Conservation (phyloP, 2,113 vertebrate genomes). For the Rhineura floridana region DNA sequence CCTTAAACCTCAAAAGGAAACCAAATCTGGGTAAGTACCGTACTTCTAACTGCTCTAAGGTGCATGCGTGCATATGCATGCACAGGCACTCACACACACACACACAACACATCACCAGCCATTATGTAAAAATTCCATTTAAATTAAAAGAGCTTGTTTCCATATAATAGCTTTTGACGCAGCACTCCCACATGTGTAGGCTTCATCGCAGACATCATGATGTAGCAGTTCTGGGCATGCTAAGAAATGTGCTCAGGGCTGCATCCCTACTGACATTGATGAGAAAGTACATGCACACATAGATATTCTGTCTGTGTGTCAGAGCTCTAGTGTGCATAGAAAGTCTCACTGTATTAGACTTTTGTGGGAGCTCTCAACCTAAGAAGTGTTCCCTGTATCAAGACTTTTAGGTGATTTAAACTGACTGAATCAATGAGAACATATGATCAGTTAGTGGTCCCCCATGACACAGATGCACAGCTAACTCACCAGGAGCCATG, state of each 20-base stretch:
- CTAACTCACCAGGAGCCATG: too few species aligned
- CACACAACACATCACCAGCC: too few species aligned
- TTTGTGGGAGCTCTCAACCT: background rate
- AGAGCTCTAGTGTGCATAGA: background rate
- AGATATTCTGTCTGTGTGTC: background rate
- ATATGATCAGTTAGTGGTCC: too few species aligned
- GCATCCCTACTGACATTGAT: background rate
- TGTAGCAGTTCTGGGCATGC: background rate
- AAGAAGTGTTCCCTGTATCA: background rate
- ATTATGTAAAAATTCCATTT: too few species aligned
- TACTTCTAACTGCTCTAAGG: too few species aligned
- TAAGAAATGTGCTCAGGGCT: background rate
- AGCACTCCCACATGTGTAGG: background rate
- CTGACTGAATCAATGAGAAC: background rate
- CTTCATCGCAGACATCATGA: background rate
- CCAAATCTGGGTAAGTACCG: background rate
- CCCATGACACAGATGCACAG: too few species aligned
- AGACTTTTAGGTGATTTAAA: background rate
- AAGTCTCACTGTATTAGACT: too few species aligned
- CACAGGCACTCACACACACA: too few species aligned
- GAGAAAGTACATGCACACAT: background rate
- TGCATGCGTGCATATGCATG: too few species aligned
- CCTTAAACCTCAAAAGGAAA: background rate
- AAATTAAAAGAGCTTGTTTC: too few species aligned
- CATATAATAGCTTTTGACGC: too few species aligned